Base-by-base conservation (phyloP, 2,888 invertebrate genomes). In the Melanargia galathea region DNA sequence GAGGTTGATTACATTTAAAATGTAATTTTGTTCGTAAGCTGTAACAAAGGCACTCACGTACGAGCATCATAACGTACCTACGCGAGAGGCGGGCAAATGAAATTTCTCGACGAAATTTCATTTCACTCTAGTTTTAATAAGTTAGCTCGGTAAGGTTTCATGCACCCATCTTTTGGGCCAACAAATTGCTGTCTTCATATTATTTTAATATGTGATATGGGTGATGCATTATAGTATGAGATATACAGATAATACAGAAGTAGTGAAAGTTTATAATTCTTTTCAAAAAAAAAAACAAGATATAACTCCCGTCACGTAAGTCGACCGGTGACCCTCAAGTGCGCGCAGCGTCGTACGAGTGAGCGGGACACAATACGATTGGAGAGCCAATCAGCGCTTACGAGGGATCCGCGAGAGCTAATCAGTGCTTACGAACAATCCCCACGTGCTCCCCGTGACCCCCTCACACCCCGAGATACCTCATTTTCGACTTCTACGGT, bases 71-170 rank as follows among this genome's bases (percentile, higher is more conserved):
- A 10, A 3, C 18, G 30, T 30, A 30, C 18, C 18, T 30, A 30
- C 18, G 4, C 51, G 30, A 30, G 52, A 52, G 52, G 35, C 55
- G 24, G 40, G 24, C 24, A 40, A 55, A 63, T 63, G 58, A 63
- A 63, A 59, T 58, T 63, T 63, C 52, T 46, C 58, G n/a, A 57
- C 58, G 46, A 63, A 57, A 59, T 55, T 55, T 55, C 26, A 59
- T 55, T 55, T 55, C 26, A 26, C 55, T 40, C 55, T 55, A 26
- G 55, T 55, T 40, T 54, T 55, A 55, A 52, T 52, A 52, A 52
- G 52, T 52, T 52, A 35, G 35, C 52, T 52, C 33, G 30, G 16
- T n/a, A n/a, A n/a, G n/a, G n/a, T 51, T 33, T 33, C 51, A 30
- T 20, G 35, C 18, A 22, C 13, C 35, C 35, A 13, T 52, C 52